phyloP scores from a whole-genome alignment of 92 coral and sea anemone species.

The Hydrozoanthus gracilis region DNA sequence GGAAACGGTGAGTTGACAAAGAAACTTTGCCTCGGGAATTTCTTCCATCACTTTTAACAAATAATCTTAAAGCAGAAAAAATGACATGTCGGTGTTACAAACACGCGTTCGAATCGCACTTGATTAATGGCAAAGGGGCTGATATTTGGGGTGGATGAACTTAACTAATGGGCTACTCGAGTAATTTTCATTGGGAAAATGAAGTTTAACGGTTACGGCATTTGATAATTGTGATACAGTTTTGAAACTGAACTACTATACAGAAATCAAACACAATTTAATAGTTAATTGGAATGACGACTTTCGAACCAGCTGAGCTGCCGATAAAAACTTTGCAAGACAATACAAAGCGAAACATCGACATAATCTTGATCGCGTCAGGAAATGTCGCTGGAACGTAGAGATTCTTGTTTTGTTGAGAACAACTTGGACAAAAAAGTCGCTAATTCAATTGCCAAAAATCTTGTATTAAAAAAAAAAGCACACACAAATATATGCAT shows the following conservation, averaged over 20 bases:
- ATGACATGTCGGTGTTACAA: neutral
- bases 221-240: neutral
- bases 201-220: neutral
- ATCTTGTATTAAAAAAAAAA: neutral
- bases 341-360: conserved; percentile 28
- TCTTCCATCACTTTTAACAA: neutral
- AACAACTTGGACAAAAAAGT: neutral
- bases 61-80: conserved; percentile 14
- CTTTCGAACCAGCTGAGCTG: conserved; percentile 36
- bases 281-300: conserved; percentile 6
- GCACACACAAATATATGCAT: neutral
- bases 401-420: neutral
- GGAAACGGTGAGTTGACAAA: conserved; percentile 31
- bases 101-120: conserved; percentile 7
- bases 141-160: neutral
- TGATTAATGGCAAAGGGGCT: neutral
- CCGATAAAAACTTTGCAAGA: neutral
- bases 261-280: conserved; percentile 17
- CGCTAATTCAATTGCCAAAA: neutral
- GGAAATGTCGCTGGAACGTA: neutral
- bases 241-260: conserved; percentile 8
- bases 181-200: neutral
- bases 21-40: conserved; percentile 22
- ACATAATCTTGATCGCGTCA: conserved; percentile 1
- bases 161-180: neutral